A percentile compares a stretch with the other conserved stretches of the same genome.
Conservation (phyloP, 2,113 vertebrate genomes). For the Peromyscus leucopus region DNA sequence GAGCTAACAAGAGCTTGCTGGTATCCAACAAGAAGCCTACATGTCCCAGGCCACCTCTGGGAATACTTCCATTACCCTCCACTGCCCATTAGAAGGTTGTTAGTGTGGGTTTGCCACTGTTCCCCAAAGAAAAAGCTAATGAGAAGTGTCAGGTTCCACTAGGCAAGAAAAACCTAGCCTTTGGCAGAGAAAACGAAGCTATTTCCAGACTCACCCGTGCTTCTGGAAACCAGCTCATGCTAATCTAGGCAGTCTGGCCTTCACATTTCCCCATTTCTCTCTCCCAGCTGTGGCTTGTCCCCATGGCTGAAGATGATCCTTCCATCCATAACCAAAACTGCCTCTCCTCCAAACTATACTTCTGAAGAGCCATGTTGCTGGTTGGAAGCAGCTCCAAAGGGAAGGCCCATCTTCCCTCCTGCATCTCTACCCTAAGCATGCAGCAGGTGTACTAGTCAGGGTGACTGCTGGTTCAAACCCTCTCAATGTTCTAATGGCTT, state of each 20-base stretch:
- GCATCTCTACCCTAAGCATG: not conserved
- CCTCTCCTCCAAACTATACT: not conserved
- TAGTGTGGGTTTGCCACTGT: slow-evolving; percentile 28
- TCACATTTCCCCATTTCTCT: not conserved
- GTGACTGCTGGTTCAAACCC: not conserved
- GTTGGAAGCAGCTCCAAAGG: not conserved
- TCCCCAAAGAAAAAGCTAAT: slow-evolving; percentile 60
- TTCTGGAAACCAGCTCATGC: not conserved
- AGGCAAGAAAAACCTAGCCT: slow-evolving; percentile 27
- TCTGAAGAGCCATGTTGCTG: not conserved
- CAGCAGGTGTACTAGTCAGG: not conserved
- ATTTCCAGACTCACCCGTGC: slow-evolving; percentile 34
- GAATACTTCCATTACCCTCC: slow-evolving; percentile 33
- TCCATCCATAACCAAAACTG: not conserved
- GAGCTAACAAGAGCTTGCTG: not conserved
- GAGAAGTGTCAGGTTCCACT: slow-evolving; percentile 24
- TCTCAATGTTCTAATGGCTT: not conserved
- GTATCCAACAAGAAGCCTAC: not conserved
- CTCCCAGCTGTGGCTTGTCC: not conserved
- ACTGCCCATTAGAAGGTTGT: slow-evolving; percentile 37
- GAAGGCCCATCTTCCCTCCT: not conserved
- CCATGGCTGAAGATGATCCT: not conserved
- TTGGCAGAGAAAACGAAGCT: slow-evolving; percentile 51
- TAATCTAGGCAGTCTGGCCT: not conserved
- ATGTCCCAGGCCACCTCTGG: not conserved